phyloP scores from a whole-genome alignment of 1,140 invertebrate genomes.

The Sycophaga agraensis region DNA sequence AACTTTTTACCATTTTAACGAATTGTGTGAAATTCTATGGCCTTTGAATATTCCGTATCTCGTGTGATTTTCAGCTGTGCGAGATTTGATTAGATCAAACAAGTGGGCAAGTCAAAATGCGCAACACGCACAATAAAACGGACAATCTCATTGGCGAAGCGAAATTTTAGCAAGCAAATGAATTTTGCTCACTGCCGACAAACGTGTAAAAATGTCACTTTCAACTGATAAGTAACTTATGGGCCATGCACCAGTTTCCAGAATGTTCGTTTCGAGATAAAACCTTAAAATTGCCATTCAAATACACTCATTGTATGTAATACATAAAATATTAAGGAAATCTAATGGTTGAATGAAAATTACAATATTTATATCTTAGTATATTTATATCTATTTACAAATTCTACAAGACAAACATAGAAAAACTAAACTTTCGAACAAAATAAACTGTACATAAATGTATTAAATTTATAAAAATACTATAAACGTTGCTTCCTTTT shows the following conservation, averaged over 20 bases:
- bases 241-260: slow-evolving; percentile 11
- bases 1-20: slow-evolving; percentile 3
- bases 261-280: slow-evolving; percentile 7
- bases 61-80: slow-evolving; percentile 8
- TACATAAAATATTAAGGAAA: too few relatives aligned
- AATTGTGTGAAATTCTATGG: slow-evolving; percentile 1
- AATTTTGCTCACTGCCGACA: slow-evolving; percentile 9
- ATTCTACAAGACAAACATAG: not conserved
- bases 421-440: not conserved
- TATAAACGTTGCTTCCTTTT: too few relatives aligned
- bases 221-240: slow-evolving; percentile 7
- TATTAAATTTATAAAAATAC: too few relatives aligned
- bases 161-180: slow-evolving; percentile 1
- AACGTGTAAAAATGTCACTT: slow-evolving; percentile 3
- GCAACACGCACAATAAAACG: slow-evolving; percentile 26
- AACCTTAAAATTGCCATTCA: slow-evolving; percentile 23
- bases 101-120: slow-evolving; percentile 11
- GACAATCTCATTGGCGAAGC: slow-evolving; percentile 22
- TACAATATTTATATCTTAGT: too few relatives aligned
- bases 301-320: too few relatives aligned
- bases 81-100: slow-evolving; percentile 15
- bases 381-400: too few relatives aligned
- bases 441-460: too few relatives aligned
- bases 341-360: too few relatives aligned
- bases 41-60: slow-evolving; percentile 20